Evolutionary conservation across 2,113 vertebrate species (phyloP), one percentile per base, ranked within the genome.

Genomic region (Gadus chalcogrammus): DNA sequence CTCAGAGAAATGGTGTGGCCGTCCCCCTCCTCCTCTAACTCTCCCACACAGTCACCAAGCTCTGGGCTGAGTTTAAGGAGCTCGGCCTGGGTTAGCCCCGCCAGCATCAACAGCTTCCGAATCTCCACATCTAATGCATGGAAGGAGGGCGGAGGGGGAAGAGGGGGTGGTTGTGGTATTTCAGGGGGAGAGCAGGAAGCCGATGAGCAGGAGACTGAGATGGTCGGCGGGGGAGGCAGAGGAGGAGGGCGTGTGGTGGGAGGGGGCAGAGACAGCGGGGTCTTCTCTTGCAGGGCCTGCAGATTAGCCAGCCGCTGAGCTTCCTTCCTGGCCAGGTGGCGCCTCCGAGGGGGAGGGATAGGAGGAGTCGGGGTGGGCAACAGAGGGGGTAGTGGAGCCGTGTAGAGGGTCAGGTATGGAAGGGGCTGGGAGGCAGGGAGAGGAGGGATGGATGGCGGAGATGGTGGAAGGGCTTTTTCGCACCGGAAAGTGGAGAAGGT

Each of bases 71-170:
- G 90, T 73, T 90, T 91, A 24, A 92, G 90, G 65, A 93, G 88
- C 80, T 93, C 92, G 0, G 91, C 91, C 80, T 93, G 92, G 18
- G 92, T 93, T 76, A 93, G 71, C 20, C 92, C 92, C 17, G 92
- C 92, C 8, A 93, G 83, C 75, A 91, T 88, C 27, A 93, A 73
- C 3, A 93, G 82, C 76, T 93, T 93, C 17, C 90, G 84, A 61
- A 93, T 93, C 77, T 93, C 92, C 17, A 91, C 91, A 70, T 93
- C 92, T 72, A 93, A 73, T 3, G 90, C 87, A n/a, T 93, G 91
- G 82, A 93, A 93, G 63, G 92, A 92, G 13, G 91, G 91, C 0
- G 92, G 91, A 76, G 91, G 91, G 53, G 90, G 90, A 15, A 92
- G 80, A 3, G 89, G 70, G 31, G 91, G 91, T 15, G 91, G 92